Percentiles rank a stretch among this genome's conserved stretches.
These are phyloP conservation scores for Loriculus beryllinus DNA, from an alignment of 2,797 vertebrate species.

Conservation along the genomic window DNA sequence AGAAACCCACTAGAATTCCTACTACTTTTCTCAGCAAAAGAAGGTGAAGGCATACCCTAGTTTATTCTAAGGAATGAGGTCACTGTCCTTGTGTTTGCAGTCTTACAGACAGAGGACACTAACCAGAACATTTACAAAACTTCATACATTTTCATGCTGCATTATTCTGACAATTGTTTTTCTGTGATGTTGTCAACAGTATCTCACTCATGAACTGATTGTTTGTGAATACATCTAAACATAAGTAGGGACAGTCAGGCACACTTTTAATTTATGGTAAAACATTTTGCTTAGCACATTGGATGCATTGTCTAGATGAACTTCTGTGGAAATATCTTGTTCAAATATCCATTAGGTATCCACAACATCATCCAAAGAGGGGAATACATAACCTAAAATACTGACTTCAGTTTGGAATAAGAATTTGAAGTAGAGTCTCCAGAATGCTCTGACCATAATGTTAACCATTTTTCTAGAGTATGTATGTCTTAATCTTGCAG, in stretches of 20 bases:
- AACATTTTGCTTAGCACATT: neutral
- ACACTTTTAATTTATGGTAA: neutral
- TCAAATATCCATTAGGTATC: neutral
- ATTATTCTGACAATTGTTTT: neutral
- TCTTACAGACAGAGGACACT: neutral
- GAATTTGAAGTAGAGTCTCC: neutral
- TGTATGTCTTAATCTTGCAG: neutral
- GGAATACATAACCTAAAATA: neutral
- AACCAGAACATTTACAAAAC: neutral
- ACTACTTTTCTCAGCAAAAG: neutral
- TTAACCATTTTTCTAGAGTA: neutral
- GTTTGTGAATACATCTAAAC: neutral
- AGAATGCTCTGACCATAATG: neutral
- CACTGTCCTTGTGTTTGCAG: neutral
- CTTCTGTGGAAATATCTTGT: neutral
- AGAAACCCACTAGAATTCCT: neutral
- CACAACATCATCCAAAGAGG: neutral
- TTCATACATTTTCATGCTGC: neutral
- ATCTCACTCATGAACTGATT: neutral
- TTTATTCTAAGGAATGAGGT: neutral
- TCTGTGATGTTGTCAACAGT: neutral
- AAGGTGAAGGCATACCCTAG: fast-evolving
- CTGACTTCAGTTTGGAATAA: neutral
- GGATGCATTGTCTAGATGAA: neutral
- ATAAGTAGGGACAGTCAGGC: neutral